Evolutionary conservation across 2,888 invertebrate genomes (phyloP).

Genomic region (Tridacna crocea): DNA sequence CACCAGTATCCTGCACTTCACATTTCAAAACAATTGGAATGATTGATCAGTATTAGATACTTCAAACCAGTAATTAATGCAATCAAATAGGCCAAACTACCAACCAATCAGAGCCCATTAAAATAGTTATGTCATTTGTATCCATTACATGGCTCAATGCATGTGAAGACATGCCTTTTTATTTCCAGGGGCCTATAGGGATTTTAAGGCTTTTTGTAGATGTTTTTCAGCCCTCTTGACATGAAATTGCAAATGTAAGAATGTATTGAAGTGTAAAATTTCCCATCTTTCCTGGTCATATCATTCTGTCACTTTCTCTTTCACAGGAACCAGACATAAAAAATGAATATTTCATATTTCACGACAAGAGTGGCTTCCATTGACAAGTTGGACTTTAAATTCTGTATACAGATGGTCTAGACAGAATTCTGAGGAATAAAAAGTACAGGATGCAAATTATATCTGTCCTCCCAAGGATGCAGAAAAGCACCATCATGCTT

Average conservation of each 20-base stretch:
- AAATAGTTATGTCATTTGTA: slow-evolving; percentile 27
- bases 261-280: slow-evolving; percentile 2
- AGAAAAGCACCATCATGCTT: too few species aligned
- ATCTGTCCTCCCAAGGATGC: neutral
- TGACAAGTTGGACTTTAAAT: neutral
- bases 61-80: neutral
- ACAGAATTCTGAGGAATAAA: neutral
- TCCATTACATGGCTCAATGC: slow-evolving; percentile 11
- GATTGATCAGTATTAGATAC: slow-evolving; percentile 5
- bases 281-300: slow-evolving; percentile 1
- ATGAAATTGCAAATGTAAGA: slow-evolving; percentile 3
- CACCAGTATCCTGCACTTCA: neutral
- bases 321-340: neutral
- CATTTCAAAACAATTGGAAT: neutral
- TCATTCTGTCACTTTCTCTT: slow-evolving; percentile 10
- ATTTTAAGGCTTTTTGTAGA: slow-evolving; percentile 3
- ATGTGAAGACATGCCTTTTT: slow-evolving; percentile 11
- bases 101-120: slow-evolving; percentile 19
- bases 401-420: neutral
- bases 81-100: slow-evolving; percentile 5
- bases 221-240: neutral
- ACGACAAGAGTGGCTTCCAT: neutral
- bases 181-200: neutral
- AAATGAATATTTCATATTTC: slow-evolving; percentile 4
- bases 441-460: too few species aligned